Base-by-base conservation (phyloP, 2,888 invertebrate genomes). In the Taphrorychus bicolor region DNA sequence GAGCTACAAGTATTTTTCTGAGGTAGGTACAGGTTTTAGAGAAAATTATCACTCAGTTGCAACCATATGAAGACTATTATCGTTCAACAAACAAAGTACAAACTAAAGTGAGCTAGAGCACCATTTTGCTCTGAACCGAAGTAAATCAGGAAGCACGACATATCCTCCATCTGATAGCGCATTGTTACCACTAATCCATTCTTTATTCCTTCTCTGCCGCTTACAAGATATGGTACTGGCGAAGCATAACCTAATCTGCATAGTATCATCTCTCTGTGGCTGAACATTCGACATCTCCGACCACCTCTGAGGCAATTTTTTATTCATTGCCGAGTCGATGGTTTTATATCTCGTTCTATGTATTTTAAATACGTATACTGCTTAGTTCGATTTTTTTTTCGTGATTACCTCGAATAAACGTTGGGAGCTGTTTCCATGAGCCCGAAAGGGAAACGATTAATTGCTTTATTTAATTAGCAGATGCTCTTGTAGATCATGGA, bases 381-480 rank as follows among this genome's bases (percentile, higher is more conserved):
- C 32, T 32, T 45, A 11, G 17, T n/a, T 45, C 14, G 5, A 14
- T 16, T 45, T 45, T 45, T 45, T 45, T 45, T 45, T 45, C 14
- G 14, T 16, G 5, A 45, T 45, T 45, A 45, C 45, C 32, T 32
- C 32, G 32, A 32, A 32, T 32, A 32, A 45, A 14, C 45, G 45
- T 45, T 45, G 45, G 45, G 45, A 45, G 45, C 14, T 14, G 14
- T 45, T 17, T 45, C 45, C 14, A 45, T 45, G 45, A 45, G 45
- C 45, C 14, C 45, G 45, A 45, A 45, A 45, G 45, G 45, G 45
- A 45, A 45, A 45, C 45, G 17, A 45, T 45, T 45, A 45, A 45
- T 45, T 45, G 45, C 45, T 45, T 45, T 45, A 45, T 45, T 45
- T 45, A 45, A 45, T 45, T 45, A 45, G 14, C 45, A 45, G 45